Evolutionary conservation across 2,797 vertebrate genomes (phyloP).

Genomic region (Rallus crepitans): DNA sequence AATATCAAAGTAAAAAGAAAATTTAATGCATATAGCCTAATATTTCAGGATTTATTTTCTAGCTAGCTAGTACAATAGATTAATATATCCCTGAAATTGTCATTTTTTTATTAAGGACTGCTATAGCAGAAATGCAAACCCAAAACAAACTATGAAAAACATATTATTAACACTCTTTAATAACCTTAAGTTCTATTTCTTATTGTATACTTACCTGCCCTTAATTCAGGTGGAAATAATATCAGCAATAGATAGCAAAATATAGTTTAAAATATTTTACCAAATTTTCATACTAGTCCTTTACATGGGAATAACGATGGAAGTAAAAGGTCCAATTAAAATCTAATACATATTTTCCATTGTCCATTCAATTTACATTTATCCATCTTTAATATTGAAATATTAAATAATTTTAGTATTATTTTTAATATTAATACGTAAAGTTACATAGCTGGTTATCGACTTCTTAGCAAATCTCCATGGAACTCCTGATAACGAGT

Average conservation of each 20-base stretch:
- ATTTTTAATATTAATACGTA: too few species aligned
- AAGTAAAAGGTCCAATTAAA: neutral
- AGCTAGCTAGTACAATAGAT: neutral
- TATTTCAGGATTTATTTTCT: neutral
- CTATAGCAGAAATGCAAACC: neutral
- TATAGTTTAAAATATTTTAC: neutral
- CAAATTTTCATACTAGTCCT: neutral
- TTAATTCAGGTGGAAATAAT: neutral
- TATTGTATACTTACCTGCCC: neutral
- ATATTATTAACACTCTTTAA: neutral
- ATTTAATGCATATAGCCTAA: neutral
- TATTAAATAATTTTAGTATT: too few species aligned
- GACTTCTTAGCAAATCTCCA: neutral
- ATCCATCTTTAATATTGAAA: neutral
- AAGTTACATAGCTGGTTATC: neutral
- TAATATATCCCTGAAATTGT: neutral
- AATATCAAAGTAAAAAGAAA: neutral
- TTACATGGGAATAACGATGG: neutral
- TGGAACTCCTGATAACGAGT: neutral
- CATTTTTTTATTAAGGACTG: neutral
- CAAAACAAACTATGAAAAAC: neutral
- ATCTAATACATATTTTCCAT: neutral
- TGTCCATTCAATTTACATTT: neutral
- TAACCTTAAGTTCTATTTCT: neutral
- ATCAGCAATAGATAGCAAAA: neutral